Conservation (phyloP, 2,113 vertebrate genomes). For the Megaceryle maxima region DNA sequence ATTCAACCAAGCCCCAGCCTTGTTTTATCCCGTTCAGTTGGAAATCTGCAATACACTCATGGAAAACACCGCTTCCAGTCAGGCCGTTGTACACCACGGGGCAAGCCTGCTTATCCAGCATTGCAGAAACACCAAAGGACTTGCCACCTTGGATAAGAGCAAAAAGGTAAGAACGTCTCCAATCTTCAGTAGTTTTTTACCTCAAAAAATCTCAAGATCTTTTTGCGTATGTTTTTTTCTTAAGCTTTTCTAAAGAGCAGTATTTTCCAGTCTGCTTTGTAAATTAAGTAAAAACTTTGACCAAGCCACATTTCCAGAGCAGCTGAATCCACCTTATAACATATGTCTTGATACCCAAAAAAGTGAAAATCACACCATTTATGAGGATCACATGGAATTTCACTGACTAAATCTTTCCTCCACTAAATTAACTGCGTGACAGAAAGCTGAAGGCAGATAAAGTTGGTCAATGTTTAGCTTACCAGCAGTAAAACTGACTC, state of each 20-base stretch:
- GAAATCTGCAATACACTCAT: slow-evolving; percentile 55
- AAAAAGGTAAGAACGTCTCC: not conserved
- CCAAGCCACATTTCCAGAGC: not conserved
- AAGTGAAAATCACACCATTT: not conserved
- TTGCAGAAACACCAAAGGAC: slow-evolving; percentile 24
- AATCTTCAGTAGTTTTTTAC: not conserved
- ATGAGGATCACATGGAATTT: not conserved
- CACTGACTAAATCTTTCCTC: not conserved
- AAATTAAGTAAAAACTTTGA: not conserved
- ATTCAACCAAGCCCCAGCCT: slow-evolving; percentile 64
- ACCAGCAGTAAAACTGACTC: slow-evolving; percentile 53
- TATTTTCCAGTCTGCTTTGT: not conserved
- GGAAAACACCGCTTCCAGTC: slow-evolving; percentile 25
- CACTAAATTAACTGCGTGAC: not conserved
- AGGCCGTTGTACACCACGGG: slow-evolving; percentile 42
- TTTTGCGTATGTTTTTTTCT: not conserved
- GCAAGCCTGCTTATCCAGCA: slow-evolving; percentile 22
- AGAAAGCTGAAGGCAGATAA: not conserved
- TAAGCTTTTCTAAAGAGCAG: not conserved
- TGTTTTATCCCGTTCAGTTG: not conserved
- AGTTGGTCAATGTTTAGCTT: not conserved
- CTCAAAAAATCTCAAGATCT: not conserved
- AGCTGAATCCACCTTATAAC: not conserved
- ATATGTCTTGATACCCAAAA: fast-evolving
- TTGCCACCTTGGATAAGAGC: slow-evolving; percentile 5